Conservation (phyloP, 2,797 vertebrate species). For the Danionella dracula region DNA sequence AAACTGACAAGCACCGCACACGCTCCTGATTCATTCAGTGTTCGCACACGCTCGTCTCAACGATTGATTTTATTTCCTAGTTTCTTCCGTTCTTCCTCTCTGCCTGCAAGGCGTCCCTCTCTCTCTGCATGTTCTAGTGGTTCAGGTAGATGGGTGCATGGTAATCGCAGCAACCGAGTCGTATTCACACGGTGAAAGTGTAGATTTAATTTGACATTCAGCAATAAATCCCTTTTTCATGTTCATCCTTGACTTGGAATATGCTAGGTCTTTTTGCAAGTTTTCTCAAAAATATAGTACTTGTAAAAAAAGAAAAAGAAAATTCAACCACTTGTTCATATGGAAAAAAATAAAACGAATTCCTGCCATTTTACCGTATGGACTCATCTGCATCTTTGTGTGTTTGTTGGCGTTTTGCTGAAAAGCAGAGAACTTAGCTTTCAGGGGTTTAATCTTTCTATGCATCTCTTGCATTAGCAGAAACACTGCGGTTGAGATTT, state of each 20-base stretch:
- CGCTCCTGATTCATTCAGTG: slow-evolving; percentile 9
- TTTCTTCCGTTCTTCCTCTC: slow-evolving; percentile 49
- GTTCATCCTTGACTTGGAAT: slow-evolving; percentile 78
- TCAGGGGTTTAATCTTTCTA: too few species aligned
- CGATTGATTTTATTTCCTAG: slow-evolving; percentile 58
- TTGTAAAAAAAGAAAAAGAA: slow-evolving; percentile 74
- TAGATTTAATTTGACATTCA: slow-evolving; percentile 92
- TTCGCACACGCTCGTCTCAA: slow-evolving; percentile 53
- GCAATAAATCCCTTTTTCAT: slow-evolving; percentile 89
- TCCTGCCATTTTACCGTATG: slow-evolving; percentile 72
- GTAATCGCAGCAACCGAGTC: slow-evolving; percentile 93
- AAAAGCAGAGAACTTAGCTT: too few species aligned
- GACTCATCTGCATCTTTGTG: slow-evolving; percentile 30
- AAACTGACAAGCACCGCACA: slow-evolving; percentile 13
- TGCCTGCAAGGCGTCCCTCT: slow-evolving; percentile 40
- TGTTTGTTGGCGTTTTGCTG: not conserved
- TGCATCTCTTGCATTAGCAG: too few species aligned
- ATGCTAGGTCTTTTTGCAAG: slow-evolving; percentile 91
- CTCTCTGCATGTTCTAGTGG: slow-evolving; percentile 96
- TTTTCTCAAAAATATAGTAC: slow-evolving; percentile 80
- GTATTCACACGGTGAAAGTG: slow-evolving; percentile 86
- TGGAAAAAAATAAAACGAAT: slow-evolving; percentile 78
- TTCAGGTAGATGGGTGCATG: slow-evolving; percentile 99
- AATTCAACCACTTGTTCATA: slow-evolving; percentile 75
- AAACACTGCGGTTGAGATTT: too few species aligned